phyloP scores from a whole-genome alignment of 2,888 invertebrate genomes.

The Cataglyphis albicans region DNA sequence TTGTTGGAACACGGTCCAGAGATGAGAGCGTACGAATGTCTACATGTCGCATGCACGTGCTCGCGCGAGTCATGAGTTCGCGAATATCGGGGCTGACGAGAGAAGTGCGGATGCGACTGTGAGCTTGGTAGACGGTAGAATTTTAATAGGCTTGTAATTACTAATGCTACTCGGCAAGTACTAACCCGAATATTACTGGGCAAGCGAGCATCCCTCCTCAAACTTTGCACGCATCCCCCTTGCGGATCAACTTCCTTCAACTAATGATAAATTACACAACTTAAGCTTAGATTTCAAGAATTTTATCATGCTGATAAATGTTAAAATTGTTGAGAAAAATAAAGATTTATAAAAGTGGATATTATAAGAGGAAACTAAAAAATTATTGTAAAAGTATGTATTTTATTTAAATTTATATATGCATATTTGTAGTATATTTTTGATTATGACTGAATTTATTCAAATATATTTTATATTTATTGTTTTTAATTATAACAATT shows the following conservation, averaged over 20 bases:
- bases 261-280: background rate
- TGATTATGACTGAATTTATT: background rate
- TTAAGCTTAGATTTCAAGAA: background rate
- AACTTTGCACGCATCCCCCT: conserved; percentile 51
- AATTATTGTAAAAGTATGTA: conserved; percentile 35
- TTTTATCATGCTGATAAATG: background rate
- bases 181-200: conserved; percentile 21
- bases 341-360: background rate
- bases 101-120: conserved; percentile 12
- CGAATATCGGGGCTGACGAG: background rate
- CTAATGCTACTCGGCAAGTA: conserved; percentile 27
- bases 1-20: background rate
- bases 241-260: background rate
- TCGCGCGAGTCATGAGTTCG: background rate
- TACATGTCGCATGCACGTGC: background rate
- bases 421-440: background rate
- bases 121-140: conserved; percentile 10
- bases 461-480: background rate
- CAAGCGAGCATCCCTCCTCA: conserved; percentile 45
- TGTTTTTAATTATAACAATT: background rate
- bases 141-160: conserved; percentile 49
- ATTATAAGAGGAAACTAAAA: background rate
- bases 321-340: background rate
- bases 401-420: background rate
- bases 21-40: conserved; percentile 24